Conservation (phyloP, 2,888 invertebrate genomes). For the Drosophila trichaetosa region DNA sequence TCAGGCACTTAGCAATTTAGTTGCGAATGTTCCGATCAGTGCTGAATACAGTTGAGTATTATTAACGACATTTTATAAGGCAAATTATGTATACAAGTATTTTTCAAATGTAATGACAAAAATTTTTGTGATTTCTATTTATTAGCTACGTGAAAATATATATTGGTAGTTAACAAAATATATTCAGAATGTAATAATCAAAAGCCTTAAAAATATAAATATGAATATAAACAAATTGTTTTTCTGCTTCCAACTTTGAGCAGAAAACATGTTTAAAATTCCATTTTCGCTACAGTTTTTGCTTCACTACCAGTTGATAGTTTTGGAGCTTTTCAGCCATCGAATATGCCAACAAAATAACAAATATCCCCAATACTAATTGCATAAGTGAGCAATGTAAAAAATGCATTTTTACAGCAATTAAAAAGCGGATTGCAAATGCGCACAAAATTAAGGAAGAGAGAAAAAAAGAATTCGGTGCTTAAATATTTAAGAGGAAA, state of each 20-base stretch:
- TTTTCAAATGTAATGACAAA: not conserved
- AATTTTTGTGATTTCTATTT: not conserved
- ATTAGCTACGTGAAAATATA: not conserved
- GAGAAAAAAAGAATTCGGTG: conserved; percentile 7
- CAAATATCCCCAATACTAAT: conserved; percentile 52
- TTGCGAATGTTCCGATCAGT: not conserved
- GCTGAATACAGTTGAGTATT: conserved; percentile 1
- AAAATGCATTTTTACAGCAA: conserved; percentile 65
- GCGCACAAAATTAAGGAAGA: conserved; percentile 3
- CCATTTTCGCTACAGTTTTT: conserved; percentile 8
- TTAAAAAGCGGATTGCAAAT: conserved; percentile 64
- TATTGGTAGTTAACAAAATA: not conserved
- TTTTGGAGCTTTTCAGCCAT: conserved; percentile 3
- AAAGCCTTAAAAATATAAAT: too few species aligned
- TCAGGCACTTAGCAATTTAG: conserved; percentile 32
- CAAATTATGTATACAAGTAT: not conserved
- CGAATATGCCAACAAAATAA: conserved; percentile 34
- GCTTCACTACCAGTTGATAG: not conserved
- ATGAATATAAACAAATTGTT: not conserved
- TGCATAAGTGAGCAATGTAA: conserved; percentile 60
- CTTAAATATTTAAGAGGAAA: conserved; percentile 66
- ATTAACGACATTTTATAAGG: conserved; percentile 9
- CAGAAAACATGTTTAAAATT: conserved; percentile 5
- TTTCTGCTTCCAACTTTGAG: not conserved
- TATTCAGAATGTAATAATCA: not conserved